Conservation (phyloP, 1,140 invertebrate genomes). For the Oncopodura yosiiana region DNA sequence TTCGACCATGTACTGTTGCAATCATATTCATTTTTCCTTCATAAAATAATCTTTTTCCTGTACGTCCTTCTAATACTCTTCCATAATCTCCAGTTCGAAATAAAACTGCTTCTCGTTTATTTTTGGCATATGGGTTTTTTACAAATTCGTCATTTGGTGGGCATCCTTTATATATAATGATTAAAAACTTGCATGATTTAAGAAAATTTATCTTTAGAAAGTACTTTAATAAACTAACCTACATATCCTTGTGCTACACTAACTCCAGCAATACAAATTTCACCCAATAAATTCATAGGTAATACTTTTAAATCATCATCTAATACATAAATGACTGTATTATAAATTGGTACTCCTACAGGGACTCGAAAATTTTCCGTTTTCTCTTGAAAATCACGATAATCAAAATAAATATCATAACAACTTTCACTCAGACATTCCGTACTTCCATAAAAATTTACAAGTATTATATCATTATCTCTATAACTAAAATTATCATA, state of each 20-base stretch:
- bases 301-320: neutral
- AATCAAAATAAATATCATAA: too few species aligned
- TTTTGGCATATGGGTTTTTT: neutral
- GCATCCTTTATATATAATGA: neutral
- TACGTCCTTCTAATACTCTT: too few species aligned
- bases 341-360: constrained; percentile 1
- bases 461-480: neutral
- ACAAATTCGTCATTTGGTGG: neutral
- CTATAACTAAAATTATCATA: constrained; percentile 2
- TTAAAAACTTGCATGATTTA: neutral
- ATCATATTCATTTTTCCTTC: too few species aligned
- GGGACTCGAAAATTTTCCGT: neutral
- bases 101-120: neutral
- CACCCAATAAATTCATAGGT: neutral
- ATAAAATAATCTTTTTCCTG: too few species aligned
- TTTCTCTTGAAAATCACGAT: too few species aligned
- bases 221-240: too few species aligned
- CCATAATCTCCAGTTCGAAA: too few species aligned
- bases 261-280: constrained; percentile 2
- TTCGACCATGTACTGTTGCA: too few species aligned
- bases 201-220: too few species aligned
- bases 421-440: too few species aligned
- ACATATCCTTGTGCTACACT: too few species aligned
- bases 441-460: constrained; percentile 1
- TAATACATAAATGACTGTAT: neutral